Base-by-base conservation (phyloP, 2,797 vertebrate genomes). In the Dendrocincla fuliginosa region DNA sequence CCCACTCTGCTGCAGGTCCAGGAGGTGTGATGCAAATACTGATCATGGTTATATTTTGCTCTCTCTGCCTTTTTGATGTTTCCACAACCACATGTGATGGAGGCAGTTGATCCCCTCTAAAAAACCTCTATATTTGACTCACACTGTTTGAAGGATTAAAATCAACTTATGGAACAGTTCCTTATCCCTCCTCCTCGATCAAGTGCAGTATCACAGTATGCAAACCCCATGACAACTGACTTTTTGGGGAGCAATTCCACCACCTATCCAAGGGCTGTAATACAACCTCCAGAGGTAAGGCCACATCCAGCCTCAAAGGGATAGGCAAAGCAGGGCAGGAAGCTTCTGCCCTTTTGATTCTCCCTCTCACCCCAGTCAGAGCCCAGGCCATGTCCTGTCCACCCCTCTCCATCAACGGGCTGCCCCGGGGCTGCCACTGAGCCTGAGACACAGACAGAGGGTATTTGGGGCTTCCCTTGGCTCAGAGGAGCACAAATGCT, bases 61-160 rank as follows among this genome's bases (percentile, higher is more conserved):
- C 68, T 78, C 65, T 77, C 70, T 85, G 46, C 13, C n/a, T 73
- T 70, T 39, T 19, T 61, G 16, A 12, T 16, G 15, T 49, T 86
- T 64, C 55, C 47, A 64, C 39, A 77, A 9, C 24, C 7, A 19
- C 11, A 17, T 0, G 0, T 5, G 42, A 65, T 4, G 17, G 49
- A 79, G 32, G 59, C 27, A 55, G 12, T 59, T 37, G 17, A 27
- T 90, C 20, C 20, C 5, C 41, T 59, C 7, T 13, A 49, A 41
- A 18, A 75, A 68, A 22, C 17, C 16, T 68, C 50, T 71, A 53
- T 37, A 46, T 44, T 18, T 64, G 44, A 79, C 53, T 61, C n/a
- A 22, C 24, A 12, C 9, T 0, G 0, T 71, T 46, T 50, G 39
- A 71, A 71, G 17, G 37, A 63, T 60, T 55, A 64, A 82, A 76